These are phyloP conservation scores for Drosophila elegans DNA, from an alignment of 1,140 invertebrate genomes.

Conservation along the genomic window DNA sequence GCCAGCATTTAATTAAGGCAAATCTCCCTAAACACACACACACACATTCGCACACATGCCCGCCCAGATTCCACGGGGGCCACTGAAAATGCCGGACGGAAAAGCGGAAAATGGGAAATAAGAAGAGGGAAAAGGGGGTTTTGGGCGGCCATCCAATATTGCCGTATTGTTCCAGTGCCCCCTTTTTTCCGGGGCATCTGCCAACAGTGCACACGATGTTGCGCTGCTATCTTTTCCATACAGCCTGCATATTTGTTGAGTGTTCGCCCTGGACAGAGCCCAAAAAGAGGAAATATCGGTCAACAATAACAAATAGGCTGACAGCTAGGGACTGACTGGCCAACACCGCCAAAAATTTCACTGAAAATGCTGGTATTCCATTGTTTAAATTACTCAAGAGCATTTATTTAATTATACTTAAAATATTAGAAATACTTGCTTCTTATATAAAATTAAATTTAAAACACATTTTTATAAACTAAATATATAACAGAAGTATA, in stretches of 20 bases:
- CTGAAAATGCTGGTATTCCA: neutral
- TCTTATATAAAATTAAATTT: too few relatives aligned
- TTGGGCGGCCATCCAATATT: conserved; percentile 14
- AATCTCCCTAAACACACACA: conserved; percentile 70
- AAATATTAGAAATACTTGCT: too few relatives aligned
- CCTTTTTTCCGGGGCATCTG: neutral
- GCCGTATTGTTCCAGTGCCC: conserved; percentile 46
- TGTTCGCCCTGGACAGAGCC: neutral
- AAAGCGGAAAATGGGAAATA: neutral
- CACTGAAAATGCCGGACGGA: conserved; percentile 43
- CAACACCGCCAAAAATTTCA: conserved; percentile 6
- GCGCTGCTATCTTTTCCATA: conserved; percentile 56
- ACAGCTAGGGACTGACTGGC: neutral
- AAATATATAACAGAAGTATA: too few relatives aligned
- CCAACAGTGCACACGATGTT: conserved; percentile 10
- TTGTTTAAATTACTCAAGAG: too few relatives aligned
- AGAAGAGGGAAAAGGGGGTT: too few relatives aligned
- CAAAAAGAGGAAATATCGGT: neutral
- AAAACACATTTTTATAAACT: too few relatives aligned
- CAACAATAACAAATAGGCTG: conserved; percentile 29
- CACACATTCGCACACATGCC: neutral
- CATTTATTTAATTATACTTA: too few relatives aligned
- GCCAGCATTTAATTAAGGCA: conserved; percentile 75
- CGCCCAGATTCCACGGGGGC: conserved; percentile 16
- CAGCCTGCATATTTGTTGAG: conserved; percentile 65